Percentiles rank a stretch among this genome's conserved stretches.
These are phyloP conservation scores for Craterocephalus amniculus DNA, from an alignment of 2,797 vertebrate species.

Conservation along the genomic window DNA sequence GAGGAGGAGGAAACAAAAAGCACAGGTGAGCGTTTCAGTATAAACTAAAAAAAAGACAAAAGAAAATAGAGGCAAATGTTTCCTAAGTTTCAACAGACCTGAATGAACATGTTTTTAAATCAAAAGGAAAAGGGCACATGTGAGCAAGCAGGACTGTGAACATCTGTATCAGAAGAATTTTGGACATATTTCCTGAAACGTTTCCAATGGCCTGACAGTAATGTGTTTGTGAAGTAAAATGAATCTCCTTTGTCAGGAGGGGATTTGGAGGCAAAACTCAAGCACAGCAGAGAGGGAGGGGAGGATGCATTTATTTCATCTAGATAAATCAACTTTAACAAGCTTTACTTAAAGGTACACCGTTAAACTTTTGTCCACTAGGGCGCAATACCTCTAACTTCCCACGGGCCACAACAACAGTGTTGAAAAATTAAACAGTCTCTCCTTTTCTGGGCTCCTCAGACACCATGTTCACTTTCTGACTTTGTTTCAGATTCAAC, in stretches of 20 bases:
- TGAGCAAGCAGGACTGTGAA: background rate
- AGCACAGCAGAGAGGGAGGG: conserved; percentile 1
- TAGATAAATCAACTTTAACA: background rate
- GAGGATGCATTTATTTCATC: background rate
- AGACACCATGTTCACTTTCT: too few species aligned
- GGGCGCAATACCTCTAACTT: too few species aligned
- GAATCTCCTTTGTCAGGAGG: background rate
- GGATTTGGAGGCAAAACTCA: background rate
- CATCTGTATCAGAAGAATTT: background rate
- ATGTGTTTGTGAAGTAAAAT: background rate
- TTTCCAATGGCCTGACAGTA: background rate
- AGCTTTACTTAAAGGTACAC: background rate
- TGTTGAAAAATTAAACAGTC: too few species aligned
- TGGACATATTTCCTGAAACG: background rate
- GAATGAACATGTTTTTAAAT: background rate
- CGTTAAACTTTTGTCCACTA: too few species aligned
- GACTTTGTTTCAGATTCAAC: too few species aligned
- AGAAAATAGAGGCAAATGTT: conserved; percentile 4
- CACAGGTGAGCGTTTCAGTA: conserved; percentile 20
- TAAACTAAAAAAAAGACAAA: background rate
- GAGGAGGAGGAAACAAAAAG: conserved; percentile 24
- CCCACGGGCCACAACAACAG: too few species aligned
- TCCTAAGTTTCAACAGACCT: background rate
- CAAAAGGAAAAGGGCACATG: background rate
- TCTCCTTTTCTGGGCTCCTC: too few species aligned